phyloP scores from a whole-genome alignment of 2,113 vertebrate genomes.

The Pteropus alecto region DNA sequence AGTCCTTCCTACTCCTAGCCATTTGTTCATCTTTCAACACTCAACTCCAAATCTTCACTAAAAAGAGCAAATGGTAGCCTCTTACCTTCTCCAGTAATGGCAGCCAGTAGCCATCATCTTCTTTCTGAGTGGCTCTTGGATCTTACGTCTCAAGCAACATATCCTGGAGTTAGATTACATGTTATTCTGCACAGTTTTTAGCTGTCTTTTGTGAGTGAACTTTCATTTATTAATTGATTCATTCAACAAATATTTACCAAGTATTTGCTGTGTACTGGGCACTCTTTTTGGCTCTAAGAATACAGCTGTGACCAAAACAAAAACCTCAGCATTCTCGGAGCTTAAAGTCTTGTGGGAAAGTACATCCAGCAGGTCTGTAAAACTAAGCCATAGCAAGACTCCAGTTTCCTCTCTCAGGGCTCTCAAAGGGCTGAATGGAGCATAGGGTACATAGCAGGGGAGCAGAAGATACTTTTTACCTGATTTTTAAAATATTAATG shows the following conservation, averaged over 20 bases:
- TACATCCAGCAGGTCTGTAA: neutral
- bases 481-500: conserved; percentile 40
- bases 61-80: neutral
- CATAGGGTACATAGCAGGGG: neutral
- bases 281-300: neutral
- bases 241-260: neutral
- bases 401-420: neutral
- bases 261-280: neutral
- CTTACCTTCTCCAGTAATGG: neutral
- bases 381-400: neutral
- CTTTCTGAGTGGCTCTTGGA: neutral
- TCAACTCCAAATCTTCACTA: neutral
- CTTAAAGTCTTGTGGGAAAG: neutral
- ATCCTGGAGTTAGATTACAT: neutral
- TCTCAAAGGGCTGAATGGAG: neutral
- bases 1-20: neutral
- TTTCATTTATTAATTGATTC: neutral
- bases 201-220: neutral
- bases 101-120: neutral
- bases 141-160: neutral
- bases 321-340: neutral
- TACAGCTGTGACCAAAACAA: neutral
- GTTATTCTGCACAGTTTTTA: neutral
- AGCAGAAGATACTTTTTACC: neutral
- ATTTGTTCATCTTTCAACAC: neutral